Evolutionary conservation across 2,113 vertebrate species (phyloP).

Genomic region (Lycocorax pyrrhopterus): DNA sequence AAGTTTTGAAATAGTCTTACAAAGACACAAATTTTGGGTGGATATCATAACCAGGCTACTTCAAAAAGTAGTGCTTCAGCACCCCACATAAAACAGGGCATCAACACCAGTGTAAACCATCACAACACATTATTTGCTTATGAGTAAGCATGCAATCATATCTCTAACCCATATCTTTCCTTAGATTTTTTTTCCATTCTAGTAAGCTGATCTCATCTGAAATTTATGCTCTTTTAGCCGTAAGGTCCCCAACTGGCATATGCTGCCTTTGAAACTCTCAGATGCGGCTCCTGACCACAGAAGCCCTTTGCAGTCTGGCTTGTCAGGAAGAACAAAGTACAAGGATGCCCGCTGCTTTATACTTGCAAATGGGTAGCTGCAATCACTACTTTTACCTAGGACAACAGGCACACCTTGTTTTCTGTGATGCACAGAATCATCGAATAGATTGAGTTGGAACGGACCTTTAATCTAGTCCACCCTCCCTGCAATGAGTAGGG

Average conservation of each 20-base stretch:
- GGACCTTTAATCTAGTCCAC: not conserved
- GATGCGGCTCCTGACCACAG: constrained; percentile 16
- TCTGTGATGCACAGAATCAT: not conserved
- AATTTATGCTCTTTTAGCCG: not conserved
- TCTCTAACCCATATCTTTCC: not conserved
- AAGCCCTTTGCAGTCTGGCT: not conserved
- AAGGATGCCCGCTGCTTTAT: not conserved
- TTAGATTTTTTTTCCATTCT: not conserved
- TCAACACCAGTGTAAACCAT: not conserved
- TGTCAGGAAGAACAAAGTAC: not conserved
- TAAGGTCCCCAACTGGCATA: not conserved
- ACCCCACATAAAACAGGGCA: not conserved
- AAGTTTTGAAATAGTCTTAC: not conserved
- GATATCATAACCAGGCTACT: not conserved
- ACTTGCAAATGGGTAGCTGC: not conserved
- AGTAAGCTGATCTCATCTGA: constrained; percentile 9
- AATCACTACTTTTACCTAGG: not conserved
- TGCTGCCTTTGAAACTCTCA: not conserved
- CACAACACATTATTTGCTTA: not conserved
- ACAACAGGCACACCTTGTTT: not conserved
- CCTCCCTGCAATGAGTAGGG: not conserved
- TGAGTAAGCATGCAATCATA: not conserved
- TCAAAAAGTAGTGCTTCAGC: not conserved
- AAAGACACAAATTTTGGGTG: not conserved
- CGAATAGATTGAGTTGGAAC: not conserved